Evolutionary conservation across 2,113 vertebrate genomes (phyloP).

Genomic region (Ginglymostoma cirratum): DNA sequence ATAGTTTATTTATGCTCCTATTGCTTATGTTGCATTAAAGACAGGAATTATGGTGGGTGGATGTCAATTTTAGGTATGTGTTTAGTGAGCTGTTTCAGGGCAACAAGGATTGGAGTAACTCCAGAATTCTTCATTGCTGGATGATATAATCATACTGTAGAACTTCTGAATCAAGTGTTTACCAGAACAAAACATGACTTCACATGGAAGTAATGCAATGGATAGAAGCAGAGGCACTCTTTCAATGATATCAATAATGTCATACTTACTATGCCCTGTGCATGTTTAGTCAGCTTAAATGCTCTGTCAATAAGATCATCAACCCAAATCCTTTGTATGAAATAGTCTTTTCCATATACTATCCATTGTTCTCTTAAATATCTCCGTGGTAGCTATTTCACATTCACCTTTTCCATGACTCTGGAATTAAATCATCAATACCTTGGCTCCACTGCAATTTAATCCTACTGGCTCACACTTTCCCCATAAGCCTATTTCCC

Average conservation of each 20-base stretch:
- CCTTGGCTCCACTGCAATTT: not conserved
- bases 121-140: not conserved
- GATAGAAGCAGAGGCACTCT: not conserved
- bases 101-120: not conserved
- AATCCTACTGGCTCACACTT: not conserved
- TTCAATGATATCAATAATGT: not conserved
- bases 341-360: not conserved
- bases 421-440: not conserved
- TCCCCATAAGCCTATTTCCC: not conserved
- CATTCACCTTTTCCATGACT: not conserved
- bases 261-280: too few relatives aligned
- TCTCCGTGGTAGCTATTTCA: not conserved
- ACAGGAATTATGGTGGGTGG: not conserved
- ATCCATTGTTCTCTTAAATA: not conserved
- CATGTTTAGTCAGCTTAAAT: not conserved
- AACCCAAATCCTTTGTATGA: not conserved
- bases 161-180: not conserved
- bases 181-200: slow-evolving; percentile 15
- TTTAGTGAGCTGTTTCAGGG: not conserved
- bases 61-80: not conserved
- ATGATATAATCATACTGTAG: not conserved
- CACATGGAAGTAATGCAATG: not conserved
- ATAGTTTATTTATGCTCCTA: not conserved
- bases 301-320: not conserved
- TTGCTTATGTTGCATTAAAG: not conserved